These are phyloP conservation scores for Nanger granti DNA, from an alignment of 2,113 vertebrate species.

Conservation along the genomic window DNA sequence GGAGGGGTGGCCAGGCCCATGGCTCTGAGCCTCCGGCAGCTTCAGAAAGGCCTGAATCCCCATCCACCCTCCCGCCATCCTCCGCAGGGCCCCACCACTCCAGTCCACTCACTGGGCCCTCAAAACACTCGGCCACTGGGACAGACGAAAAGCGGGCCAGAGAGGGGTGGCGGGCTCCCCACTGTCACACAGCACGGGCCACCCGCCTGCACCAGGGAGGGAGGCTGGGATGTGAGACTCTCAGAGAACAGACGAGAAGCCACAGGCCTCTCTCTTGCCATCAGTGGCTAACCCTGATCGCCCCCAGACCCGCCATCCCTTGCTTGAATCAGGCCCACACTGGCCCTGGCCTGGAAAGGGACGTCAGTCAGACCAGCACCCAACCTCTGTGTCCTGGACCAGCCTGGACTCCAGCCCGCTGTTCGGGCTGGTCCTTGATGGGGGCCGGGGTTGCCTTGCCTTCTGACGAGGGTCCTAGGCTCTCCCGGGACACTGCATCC, in stretches of 20 bases:
- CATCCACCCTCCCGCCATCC: rapidly evolving
- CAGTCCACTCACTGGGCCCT: background rate
- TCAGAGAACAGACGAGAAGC: background rate
- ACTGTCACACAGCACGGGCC: background rate
- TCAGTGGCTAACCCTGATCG: background rate
- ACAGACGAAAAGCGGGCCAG: background rate
- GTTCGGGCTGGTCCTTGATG: rapidly evolving
- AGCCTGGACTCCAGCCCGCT: background rate
- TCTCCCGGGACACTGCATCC: background rate
- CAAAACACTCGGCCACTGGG: too few species aligned
- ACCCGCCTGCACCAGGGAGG: too few species aligned
- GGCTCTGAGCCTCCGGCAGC: background rate
- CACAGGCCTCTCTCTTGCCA: rapidly evolving
- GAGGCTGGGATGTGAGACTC: background rate
- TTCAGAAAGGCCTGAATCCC: background rate
- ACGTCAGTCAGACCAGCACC: background rate
- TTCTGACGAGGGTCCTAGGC: background rate
- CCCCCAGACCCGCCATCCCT: background rate
- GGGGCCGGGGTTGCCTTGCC: background rate
- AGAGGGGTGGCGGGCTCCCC: background rate
- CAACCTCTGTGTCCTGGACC: background rate
- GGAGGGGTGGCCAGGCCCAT: background rate
- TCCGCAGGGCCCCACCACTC: background rate
- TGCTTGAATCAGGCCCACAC: background rate
- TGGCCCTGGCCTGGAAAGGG: background rate